A percentile compares a stretch with the other conserved stretches of the same genome.
Conservation (phyloP, 1,140 invertebrate species). For the Globodera ellingtonae region DNA sequence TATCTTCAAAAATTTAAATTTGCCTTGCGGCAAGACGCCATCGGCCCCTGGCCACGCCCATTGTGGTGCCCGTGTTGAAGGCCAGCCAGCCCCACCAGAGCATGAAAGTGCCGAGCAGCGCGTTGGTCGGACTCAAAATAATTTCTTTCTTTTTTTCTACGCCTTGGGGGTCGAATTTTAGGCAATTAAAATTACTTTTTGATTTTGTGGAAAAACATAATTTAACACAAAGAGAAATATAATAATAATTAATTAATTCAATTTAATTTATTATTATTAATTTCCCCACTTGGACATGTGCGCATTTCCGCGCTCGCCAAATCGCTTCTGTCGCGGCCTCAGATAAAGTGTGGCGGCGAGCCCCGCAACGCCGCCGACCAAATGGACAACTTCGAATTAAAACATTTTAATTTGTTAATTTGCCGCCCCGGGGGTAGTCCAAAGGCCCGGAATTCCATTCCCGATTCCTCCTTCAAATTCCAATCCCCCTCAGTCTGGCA, state of each 20-base stretch:
- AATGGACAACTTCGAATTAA: conserved; percentile 74
- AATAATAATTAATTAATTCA: too few species aligned
- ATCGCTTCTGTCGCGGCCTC: conserved; percentile 73
- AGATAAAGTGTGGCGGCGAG: conserved; percentile 86
- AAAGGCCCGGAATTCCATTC: too few species aligned
- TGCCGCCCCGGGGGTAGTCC: too few species aligned
- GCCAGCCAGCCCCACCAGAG: conserved; percentile 84
- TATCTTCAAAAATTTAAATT: neutral
- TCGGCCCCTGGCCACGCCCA: conserved; percentile 74
- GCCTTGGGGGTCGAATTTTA: too few species aligned
- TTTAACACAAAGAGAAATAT: neutral
- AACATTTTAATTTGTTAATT: too few species aligned
- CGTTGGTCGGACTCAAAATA: conserved; percentile 83
- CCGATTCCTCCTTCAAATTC: too few species aligned
- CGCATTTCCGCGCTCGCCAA: conserved; percentile 33
- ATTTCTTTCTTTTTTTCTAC: too few species aligned
- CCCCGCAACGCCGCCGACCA: conserved; percentile 79
- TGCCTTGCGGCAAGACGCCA: conserved; percentile 82
- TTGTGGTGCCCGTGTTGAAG: conserved; percentile 81
- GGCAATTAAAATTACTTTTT: neutral
- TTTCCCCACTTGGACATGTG: conserved; percentile 28
- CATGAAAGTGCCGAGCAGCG: conserved; percentile 86
- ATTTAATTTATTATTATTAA: neutral
- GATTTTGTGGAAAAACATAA: too few species aligned
- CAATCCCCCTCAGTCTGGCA: too few species aligned